phyloP scores from a whole-genome alignment of 2,888 invertebrate species.

The Chrysotoxum bicinctum region DNA sequence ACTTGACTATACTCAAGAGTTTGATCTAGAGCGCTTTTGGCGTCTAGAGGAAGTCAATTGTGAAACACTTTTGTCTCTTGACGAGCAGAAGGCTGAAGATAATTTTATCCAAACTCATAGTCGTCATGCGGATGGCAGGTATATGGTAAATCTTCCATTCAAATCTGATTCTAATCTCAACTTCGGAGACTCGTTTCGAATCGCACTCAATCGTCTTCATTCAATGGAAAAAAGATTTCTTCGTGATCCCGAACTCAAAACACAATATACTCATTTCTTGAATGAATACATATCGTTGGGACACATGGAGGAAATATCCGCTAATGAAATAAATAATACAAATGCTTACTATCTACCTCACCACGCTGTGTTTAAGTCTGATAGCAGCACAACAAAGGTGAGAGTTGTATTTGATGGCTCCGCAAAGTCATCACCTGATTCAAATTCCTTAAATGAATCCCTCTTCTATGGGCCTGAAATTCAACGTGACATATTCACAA shows the following conservation, averaged over 20 bases:
- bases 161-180: slow-evolving; percentile 8
- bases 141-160: no score
- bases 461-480: slow-evolving; percentile 39
- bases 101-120: not conserved
- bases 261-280: no score
- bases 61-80: no score
- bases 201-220: slow-evolving; percentile 36
- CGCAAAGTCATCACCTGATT: slow-evolving; percentile 34
- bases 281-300: slow-evolving; percentile 29
- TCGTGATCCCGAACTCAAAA: no score
- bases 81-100: not conserved
- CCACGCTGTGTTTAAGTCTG: no score
- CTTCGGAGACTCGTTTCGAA: slow-evolving; percentile 12
- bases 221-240: no score
- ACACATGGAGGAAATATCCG: slow-evolving; percentile 40
- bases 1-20: no score
- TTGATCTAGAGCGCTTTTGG: no score
- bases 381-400: no score
- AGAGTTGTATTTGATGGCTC: no score
- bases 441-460: slow-evolving; percentile 37
- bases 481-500: slow-evolving; percentile 31
- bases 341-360: slow-evolving; percentile 43
- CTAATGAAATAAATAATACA: not conserved
- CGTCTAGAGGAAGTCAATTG: no score
- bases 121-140: not conserved